Evolutionary conservation across 2,888 invertebrate genomes (phyloP), one percentile per base, ranked within the genome.

Genomic region (Eulithis testata): DNA sequence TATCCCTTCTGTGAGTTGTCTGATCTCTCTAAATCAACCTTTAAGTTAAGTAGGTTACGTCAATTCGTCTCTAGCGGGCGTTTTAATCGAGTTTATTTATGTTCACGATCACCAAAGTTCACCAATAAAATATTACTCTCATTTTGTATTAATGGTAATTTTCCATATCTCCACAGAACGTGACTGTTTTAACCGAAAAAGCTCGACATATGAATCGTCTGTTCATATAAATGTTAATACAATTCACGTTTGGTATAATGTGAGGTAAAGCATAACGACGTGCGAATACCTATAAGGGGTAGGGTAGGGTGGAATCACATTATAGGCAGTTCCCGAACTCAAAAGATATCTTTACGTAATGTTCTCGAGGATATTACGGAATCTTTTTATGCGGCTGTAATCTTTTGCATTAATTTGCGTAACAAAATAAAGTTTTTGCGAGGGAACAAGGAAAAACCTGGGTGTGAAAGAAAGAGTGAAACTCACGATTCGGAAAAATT

Each of bases 361-460:
- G 65, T 69, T 70, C 66, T 52, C 53, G 44, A 57, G 64, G 53
- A 66, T 70, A 69, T 69, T 60, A 64, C 65, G 59, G 49, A 72
- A 66, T 71, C 68, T 72, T 70, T 71, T 73, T 70, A 70, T 63
- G 66, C 44, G 67, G 53, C 68, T 68, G 63, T 71, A 71, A 73
- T 70, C 69, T 63, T 69, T 71, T 69, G 66, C 67, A 67, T 69
- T 73, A 65, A 70, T 73, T 71, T 69, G 59, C 56, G 61, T 63
- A 60, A 64, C 58, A 66, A 67, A 66, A 66, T 58, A 66, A 64
- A 64, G 54, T 67, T 67, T 58, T 36, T 44, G 44, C 31, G 11
- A 40, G 40, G 37, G 36, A 65, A 54, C 12, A 11, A 27, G 14
- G 43, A 21, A 56, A 62, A 56, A 44, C 31, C 27, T 8, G 14